These are phyloP conservation scores for Embidobia sp. DNA, from an alignment of 2,888 invertebrate species.

Conservation along the genomic window DNA sequence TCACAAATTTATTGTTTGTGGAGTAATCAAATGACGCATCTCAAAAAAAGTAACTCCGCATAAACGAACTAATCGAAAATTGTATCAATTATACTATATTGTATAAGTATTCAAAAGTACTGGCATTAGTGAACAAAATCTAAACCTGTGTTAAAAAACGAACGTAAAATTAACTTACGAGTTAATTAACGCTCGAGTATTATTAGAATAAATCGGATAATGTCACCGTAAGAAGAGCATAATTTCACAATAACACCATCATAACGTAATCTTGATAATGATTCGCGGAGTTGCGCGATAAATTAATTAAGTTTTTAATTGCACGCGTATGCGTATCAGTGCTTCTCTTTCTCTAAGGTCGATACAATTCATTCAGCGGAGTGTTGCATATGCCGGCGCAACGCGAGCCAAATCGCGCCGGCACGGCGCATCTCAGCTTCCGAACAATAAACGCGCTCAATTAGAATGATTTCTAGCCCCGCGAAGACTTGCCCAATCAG, in stretches of 20 bases:
- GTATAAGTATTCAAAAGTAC: no score
- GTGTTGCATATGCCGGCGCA: constrained; percentile 48
- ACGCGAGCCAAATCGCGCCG: constrained; percentile 30
- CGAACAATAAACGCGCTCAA: constrained; percentile 59
- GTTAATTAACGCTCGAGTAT: no score
- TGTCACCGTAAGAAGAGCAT: no score
- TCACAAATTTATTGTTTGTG: no score
- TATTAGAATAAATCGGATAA: no score
- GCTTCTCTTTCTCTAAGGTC: background rate
- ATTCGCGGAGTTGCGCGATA: constrained; percentile 13
- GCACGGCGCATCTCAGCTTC: constrained; percentile 56
- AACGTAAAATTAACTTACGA: no score
- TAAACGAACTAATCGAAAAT: no score
- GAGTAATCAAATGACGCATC: no score
- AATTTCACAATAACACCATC: constrained; percentile 7
- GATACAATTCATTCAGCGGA: constrained; percentile 49
- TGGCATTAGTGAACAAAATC: no score
- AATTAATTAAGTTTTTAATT: constrained; percentile 39
- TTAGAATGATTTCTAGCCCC: constrained; percentile 54
- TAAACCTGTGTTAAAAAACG: no score
- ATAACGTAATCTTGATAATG: constrained; percentile 10
- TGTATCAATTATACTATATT: no score
- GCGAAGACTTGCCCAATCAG: constrained; percentile 58
- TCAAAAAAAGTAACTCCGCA: no score
- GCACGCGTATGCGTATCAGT: constrained; percentile 9